Percentiles rank a stretch among this genome's conserved stretches.
Conservation (phyloP, 23 tunicate species). For the Trididemnum nubilum region DNA sequence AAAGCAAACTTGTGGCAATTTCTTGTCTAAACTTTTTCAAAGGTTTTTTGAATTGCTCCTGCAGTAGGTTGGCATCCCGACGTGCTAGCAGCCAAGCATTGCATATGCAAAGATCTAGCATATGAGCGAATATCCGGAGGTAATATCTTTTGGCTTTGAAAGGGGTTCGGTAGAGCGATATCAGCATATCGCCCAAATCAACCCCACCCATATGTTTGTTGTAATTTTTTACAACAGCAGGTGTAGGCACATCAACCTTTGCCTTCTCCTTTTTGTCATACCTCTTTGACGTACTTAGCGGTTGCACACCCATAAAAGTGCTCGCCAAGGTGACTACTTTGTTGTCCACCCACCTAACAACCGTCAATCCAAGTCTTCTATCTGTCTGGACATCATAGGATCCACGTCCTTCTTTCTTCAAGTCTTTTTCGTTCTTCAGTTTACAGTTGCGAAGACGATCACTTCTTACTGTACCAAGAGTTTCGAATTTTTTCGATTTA, state of each 20-base stretch:
- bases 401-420: conserved; percentile 5
- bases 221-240: conserved; percentile 1
- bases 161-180: conserved; percentile 5
- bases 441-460: conserved; percentile 19
- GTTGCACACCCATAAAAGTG: conserved; percentile 18
- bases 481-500: conserved; percentile 2
- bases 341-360: conserved; percentile 30
- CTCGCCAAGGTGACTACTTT: conserved; percentile 19
- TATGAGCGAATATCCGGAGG: conserved; percentile 26
- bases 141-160: conserved; percentile 26
- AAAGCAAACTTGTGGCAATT: conserved; percentile 6
- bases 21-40: conserved; percentile 23
- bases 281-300: not conserved
- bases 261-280: not conserved
- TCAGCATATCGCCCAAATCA: conserved; percentile 23
- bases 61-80: conserved; percentile 20
- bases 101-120: conserved; percentile 21
- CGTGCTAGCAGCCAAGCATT: conserved; percentile 27
- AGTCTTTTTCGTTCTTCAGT: conserved; percentile 8
- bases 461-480: conserved; percentile 21
- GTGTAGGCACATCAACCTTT: not conserved
- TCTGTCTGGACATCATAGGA: conserved; percentile 24
- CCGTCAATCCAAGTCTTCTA: not conserved
- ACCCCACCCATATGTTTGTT: conserved; percentile 23
- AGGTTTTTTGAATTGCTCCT: conserved; percentile 14